These are phyloP conservation scores for Malthinus seriepunctatus DNA, from an alignment of 2,888 invertebrate genomes.

Conservation along the genomic window DNA sequence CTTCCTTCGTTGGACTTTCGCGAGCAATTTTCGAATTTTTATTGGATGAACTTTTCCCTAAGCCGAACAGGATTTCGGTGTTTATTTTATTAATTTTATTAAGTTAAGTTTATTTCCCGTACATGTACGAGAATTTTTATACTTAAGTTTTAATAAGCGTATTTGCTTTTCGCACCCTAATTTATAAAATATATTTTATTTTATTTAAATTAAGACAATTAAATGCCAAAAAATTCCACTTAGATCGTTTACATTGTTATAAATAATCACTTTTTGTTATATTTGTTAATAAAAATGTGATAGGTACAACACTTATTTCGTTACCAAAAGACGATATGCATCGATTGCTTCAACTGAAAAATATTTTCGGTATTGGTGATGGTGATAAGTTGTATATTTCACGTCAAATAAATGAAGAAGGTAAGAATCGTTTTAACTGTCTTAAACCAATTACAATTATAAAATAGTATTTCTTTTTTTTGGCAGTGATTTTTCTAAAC, in stretches of 20 bases:
- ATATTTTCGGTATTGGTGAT: no score
- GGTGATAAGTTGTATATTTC: no score
- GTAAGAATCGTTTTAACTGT: no score
- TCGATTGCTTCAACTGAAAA: no score
- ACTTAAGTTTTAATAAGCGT: conserved; percentile 26
- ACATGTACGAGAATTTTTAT: conserved; percentile 12
- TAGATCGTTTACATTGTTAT: conserved; percentile 1
- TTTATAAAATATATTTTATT: neutral
- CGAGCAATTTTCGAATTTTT: conserved; percentile 48
- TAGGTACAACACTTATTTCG: neutral
- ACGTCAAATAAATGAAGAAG: no score
- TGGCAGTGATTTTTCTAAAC: no score
- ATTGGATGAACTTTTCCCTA: conserved; percentile 48
- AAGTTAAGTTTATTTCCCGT: conserved; percentile 15
- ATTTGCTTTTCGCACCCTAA: conserved; percentile 25
- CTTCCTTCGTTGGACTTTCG: conserved; percentile 49
- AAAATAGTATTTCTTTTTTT: no score
- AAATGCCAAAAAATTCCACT: neutral
- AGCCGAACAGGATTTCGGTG: conserved; percentile 47
- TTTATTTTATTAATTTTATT: conserved; percentile 2
- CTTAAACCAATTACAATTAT: no score
- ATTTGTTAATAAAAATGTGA: neutral
- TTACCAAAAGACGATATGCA: no score
- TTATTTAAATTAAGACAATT: neutral
- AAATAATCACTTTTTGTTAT: neutral